phyloP scores from a whole-genome alignment of 2,797 vertebrate genomes.

The Crax fasciolata region DNA sequence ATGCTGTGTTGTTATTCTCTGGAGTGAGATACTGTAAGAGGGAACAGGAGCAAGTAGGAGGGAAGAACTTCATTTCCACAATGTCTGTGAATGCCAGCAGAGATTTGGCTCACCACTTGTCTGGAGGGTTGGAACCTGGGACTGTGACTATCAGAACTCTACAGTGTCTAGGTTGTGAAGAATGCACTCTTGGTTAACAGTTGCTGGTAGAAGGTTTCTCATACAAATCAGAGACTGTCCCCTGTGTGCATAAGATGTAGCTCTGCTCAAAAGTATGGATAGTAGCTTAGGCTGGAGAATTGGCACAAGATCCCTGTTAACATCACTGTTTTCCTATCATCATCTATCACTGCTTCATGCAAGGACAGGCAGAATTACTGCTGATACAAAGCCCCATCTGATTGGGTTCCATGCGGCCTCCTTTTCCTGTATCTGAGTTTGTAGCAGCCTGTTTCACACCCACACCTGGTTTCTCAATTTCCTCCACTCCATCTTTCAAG shows the following conservation, averaged over 20 bases:
- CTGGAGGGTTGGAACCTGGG: neutral
- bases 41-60: neutral
- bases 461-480: conserved; percentile 23
- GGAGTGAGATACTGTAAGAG: neutral
- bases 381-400: neutral
- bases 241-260: neutral
- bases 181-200: neutral
- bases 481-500: conserved; percentile 30
- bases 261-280: neutral
- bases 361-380: neutral
- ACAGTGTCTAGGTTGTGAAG: neutral
- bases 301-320: neutral
- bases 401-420: neutral
- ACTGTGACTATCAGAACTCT: neutral
- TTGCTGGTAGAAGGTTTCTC: neutral
- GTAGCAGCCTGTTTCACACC: neutral
- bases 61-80: neutral
- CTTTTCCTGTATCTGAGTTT: neutral
- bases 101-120: neutral
- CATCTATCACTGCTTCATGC: neutral
- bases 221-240: neutral
- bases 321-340: neutral
- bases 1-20: neutral
- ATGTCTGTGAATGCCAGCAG: neutral
- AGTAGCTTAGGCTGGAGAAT: neutral